Conservation (phyloP, 2,888 invertebrate genomes). For the Netelia melanura region DNA sequence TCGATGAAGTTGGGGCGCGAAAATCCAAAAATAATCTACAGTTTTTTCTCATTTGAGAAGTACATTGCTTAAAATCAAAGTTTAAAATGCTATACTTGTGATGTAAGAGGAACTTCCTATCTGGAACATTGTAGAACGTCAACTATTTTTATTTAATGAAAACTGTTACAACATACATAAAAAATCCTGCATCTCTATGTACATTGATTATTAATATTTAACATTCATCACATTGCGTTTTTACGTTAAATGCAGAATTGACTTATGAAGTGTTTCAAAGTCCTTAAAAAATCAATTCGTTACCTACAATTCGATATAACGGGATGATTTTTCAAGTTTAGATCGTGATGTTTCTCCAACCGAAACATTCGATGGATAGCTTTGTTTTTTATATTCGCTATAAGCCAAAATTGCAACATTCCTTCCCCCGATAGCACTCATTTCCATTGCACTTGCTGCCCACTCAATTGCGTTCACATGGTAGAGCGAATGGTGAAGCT, state of each 20-base stretch:
- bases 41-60: too few species aligned
- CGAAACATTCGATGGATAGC: not conserved
- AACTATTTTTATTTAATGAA: not conserved
- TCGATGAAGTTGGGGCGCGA: too few species aligned
- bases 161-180: not conserved
- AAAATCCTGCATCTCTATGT: not conserved
- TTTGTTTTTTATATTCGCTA: conserved; percentile 78
- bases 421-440: conserved; percentile 87
- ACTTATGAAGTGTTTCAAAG: not conserved
- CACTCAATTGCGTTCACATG: conserved; percentile 88
- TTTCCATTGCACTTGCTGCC: conserved; percentile 90
- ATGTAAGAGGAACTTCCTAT: too few species aligned
- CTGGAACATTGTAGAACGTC: not conserved
- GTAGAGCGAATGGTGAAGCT: conserved; percentile 86
- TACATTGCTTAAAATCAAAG: too few species aligned
- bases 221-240: not conserved
- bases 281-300: not conserved
- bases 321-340: conserved; percentile 17
- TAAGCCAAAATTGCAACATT: conserved; percentile 87
- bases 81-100: too few species aligned
- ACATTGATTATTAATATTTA: not conserved
- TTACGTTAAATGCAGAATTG: not conserved
- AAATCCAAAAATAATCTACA: too few species aligned
- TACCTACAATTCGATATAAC: conserved; percentile 41
- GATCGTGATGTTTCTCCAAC: not conserved